phyloP scores from a whole-genome alignment of 2,113 vertebrate genomes.

The Larimichthys crocea region DNA sequence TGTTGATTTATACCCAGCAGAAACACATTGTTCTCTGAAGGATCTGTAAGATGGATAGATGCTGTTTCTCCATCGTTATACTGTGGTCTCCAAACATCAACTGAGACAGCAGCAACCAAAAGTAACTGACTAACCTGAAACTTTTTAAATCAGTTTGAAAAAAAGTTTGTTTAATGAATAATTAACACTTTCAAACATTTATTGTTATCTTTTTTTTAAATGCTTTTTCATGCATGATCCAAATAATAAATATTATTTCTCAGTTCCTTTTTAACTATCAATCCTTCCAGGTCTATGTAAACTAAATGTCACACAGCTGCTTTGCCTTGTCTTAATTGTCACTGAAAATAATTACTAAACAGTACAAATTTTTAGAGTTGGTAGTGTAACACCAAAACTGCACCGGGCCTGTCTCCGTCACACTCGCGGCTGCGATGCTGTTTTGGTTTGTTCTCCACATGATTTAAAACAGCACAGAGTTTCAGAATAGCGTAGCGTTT shows the following conservation, averaged over 20 bases:
- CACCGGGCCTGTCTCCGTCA: too few species aligned
- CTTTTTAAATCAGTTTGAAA: not conserved
- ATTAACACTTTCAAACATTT: not conserved
- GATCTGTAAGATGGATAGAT: not conserved
- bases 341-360: not conserved
- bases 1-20: conserved; percentile 39
- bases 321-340: too few species aligned
- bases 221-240: not conserved
- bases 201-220: not conserved
- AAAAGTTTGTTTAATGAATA: not conserved
- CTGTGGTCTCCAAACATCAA: not conserved
- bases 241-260: not conserved
- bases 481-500: too few species aligned
- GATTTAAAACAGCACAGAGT: too few species aligned
- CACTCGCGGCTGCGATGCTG: too few species aligned
- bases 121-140: not conserved
- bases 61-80: not conserved
- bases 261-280: not conserved
- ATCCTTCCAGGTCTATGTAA: not conserved
- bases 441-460: too few species aligned
- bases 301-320: not conserved
- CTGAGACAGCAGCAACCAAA: not conserved
- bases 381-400: too few species aligned
- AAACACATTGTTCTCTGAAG: conserved; percentile 10
- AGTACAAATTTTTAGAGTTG: too few species aligned